A percentile compares a stretch with the other conserved stretches of the same genome.
phyloP scores from a whole-genome alignment of 2,113 vertebrate species.

The Pristiophorus japonicus region DNA sequence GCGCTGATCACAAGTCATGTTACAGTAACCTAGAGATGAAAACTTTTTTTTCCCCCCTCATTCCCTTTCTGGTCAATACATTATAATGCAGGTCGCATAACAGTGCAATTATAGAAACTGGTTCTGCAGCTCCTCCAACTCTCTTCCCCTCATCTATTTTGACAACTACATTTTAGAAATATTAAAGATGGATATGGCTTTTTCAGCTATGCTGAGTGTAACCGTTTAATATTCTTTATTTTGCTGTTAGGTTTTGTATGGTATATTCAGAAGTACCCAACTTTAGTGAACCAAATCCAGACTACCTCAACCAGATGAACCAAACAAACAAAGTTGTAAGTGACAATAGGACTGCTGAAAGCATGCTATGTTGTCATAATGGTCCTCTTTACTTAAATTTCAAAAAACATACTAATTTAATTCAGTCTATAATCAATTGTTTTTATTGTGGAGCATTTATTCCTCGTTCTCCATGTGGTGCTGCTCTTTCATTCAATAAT shows the following conservation, averaged over 20 bases:
- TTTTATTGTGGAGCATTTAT: slow-evolving; percentile 16
- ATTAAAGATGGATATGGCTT: background rate
- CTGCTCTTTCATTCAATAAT: slow-evolving; percentile 24
- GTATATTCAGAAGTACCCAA: slow-evolving; percentile 98
- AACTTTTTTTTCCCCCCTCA: background rate
- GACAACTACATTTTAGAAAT: background rate
- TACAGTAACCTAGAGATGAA: background rate
- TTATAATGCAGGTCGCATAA: background rate
- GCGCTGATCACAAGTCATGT: background rate
- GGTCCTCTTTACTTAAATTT: background rate
- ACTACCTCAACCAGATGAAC: slow-evolving; percentile 66
- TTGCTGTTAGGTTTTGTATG: slow-evolving; percentile 85
- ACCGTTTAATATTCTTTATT: slow-evolving; percentile 17
- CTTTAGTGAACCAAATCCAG: slow-evolving; percentile 92
- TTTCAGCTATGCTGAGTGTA: background rate
- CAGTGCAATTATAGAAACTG: background rate
- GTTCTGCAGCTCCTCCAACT: background rate
- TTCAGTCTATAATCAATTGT: background rate
- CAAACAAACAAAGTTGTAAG: slow-evolving; percentile 80
- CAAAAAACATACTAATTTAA: background rate
- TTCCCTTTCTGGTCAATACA: background rate
- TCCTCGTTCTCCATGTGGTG: slow-evolving; percentile 5
- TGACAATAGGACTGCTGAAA: slow-evolving; percentile 35
- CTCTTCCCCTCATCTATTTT: no score
- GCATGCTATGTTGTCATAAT: background rate